Base-by-base conservation (phyloP, 2,113 vertebrate species). In the Pogonocichla stellata region DNA sequence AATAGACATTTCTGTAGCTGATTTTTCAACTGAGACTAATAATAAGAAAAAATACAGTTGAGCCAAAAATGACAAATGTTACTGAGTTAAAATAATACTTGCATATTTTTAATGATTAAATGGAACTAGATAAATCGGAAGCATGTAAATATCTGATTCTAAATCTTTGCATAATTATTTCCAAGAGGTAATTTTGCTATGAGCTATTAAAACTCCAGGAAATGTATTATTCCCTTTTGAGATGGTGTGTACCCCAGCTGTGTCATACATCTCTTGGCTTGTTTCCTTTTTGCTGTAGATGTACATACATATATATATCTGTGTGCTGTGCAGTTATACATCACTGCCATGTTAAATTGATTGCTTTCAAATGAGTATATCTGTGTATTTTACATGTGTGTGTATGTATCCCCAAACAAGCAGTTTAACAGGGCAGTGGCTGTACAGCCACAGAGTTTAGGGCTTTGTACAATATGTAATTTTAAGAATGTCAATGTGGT, bases 61-160 rank as follows among this genome's bases (percentile, higher is more conserved):
- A 95, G 94, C 95, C 95, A 94, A 94, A 96, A 95, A 86, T 29
- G 65, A 91, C 83, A 93, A 82, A 80, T 66, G 86, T 95, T 90
- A 82, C 73, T 77, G 83, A 85, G 83, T 93, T 79, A 91, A 94
- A 94, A 70, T 93, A 92, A 88, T 94, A 90, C 71, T 82, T 91
- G 78, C 42, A 9, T 95, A 92, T 94, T 96, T 95, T 96, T 81
- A 81, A 89, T 65, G 87, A 85, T 85, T 54, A 91, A 85, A 80
- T 58, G 80, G 71, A 92, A 85, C 71, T 54, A 87, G 69, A 51
- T 78, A 88, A 84, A 93, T 86, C 3, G 0, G 92, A 95, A 95
- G 80, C 80, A 95, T 97, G 97, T 94, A 96, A 96, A 96, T 90
- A 94, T 28, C 89, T 97, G 80, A 93, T 81, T 89, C 86, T 81